Evolutionary conservation across 2,888 invertebrate genomes (phyloP), one percentile per base, ranked within the genome.

Genomic region (Rutpela maculata): DNA sequence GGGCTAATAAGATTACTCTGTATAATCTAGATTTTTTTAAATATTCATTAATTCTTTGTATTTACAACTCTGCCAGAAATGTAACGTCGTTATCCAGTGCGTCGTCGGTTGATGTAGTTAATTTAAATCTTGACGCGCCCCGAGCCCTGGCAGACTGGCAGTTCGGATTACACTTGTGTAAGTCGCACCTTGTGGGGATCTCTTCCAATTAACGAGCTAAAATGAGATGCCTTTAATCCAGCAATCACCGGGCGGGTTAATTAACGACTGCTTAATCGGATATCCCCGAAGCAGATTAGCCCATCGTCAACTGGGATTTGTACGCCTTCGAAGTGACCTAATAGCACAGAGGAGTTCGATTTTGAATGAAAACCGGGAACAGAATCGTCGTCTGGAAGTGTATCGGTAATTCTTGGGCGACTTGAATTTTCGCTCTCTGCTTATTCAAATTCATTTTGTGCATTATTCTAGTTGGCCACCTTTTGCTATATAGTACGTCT

Each of bases 261-360:
- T 87, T 87, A 87, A 85, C 85, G 82, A 82, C 85, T 69, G 84
- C 82, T 79, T 80, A 85, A 86, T 86, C 85, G 85, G 85, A 85
- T 86, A 84, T 86, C 86, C 83, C 81, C 81, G 15, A 77, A 81
- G 83, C 78, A 84, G 86, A 86, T 86, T 86, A 86, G 84, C 85
- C 81, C 84, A 85, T 86, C 84, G 83, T 84, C 82, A 82, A 79
- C 68, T 76, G 72, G 74, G 80, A 77, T 79, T 78, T 75, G 71
- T 19, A n/a, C 56, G 50, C 7, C 19, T 22, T 2, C 19, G 10
- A 17, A 67, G 9, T 19, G 55, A 12, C 67, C 19, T 19, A 50
- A 66, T 43, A 50, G 65, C 50, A 66, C 43, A 1, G 19, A 59
- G 59, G 22, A 59, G 1, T 50, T n/a, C 50, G 50, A n/a, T 50